Conservation (phyloP, 2,797 vertebrate genomes). For the Enteromius radiatus region DNA sequence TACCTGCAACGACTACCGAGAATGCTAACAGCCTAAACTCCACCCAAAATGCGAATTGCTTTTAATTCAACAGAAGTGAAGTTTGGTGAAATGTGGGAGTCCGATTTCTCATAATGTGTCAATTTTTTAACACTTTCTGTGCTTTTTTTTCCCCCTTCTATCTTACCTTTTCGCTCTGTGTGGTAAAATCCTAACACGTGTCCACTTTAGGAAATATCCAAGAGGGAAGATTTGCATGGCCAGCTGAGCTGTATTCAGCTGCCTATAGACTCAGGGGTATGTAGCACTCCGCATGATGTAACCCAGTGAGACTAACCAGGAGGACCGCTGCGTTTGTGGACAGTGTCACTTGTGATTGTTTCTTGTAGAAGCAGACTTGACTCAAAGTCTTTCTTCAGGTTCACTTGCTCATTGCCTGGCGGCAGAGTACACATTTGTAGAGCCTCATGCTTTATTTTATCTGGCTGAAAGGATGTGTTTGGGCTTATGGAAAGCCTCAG, state of each 20-base stretch:
- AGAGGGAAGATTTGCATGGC: conserved; percentile 94
- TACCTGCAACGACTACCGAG: background rate
- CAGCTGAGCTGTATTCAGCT: conserved; percentile 98
- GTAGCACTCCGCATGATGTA: conserved; percentile 84
- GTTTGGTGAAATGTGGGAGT: conserved; percentile 4
- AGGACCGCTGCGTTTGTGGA: conserved; percentile 67
- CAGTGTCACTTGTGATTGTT: conserved; percentile 69
- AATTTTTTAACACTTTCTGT: conserved; percentile 40
- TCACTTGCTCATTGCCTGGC: conserved; percentile 59
- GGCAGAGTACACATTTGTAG: conserved; percentile 57
- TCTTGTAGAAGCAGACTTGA: conserved; percentile 73
- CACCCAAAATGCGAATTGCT: conserved; percentile 27
- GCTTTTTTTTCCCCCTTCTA: conserved; percentile 61
- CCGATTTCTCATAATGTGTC: conserved; percentile 10
- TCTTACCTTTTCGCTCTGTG: conserved; percentile 52
- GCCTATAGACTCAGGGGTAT: conserved; percentile 96
- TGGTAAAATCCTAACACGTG: conserved; percentile 69
- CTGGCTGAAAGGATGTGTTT: conserved; percentile 56
- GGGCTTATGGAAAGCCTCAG: conserved; percentile 58
- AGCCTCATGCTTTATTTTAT: conserved; percentile 63
- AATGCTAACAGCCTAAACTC: conserved; percentile 2
- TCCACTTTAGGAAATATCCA: conserved; percentile 93
- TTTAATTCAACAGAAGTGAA: conserved; percentile 14
- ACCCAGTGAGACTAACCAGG: conserved; percentile 66
- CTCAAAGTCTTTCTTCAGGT: conserved; percentile 81